Evolutionary conservation across 2,113 vertebrate genomes (phyloP), one percentile per base, ranked within the genome.

Genomic region (Coracopsis vasa): DNA sequence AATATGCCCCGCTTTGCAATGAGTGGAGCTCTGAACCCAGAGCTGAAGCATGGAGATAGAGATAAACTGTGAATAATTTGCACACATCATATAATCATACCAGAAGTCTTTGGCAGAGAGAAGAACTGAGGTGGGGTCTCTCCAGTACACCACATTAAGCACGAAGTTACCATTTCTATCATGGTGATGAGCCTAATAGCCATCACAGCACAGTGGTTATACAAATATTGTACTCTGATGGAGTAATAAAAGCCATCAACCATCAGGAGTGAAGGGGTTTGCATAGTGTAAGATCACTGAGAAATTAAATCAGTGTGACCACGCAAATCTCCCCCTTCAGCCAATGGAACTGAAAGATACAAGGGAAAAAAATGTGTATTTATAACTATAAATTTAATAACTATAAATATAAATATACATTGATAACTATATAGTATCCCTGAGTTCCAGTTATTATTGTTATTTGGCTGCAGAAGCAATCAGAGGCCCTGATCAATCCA

Each of bases 231-330:
- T 48, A 39, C 39, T 74, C 85, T 70, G 85, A 84, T 6, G 53
- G 93, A 87, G 69, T 25, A 78, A 89, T 73, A 93, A 93, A 96
- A 89, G 28, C 74, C 42, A 47, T 50, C 88, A 58, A 8, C 79
- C 86, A 66, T 58, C 87, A 35, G 0, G 70, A 96, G 54, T 75
- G 35, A 58, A 58, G 66, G 66, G 70, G 35, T 28, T 86, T 48
- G 71, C 53, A 47, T 50, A 18, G 29, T 53, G 51, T 60, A 60
- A 67, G 56, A 82, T 95, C 69, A 70, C 27, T 37, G 88, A 67
- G 69, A 92, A 93, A 93, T 85, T 80, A 95, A 95, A 93, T 56
- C 41, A 3, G 65, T 10, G n/a, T 4, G 48, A 53, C 77, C 82
- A 45, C 79, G 82, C 64, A 78, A 74, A 94, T 83, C 70, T 39